Evolutionary conservation across 1,140 invertebrate species (phyloP), one percentile per base, ranked within the genome.

Genomic region (Drosophila kanapiae): DNA sequence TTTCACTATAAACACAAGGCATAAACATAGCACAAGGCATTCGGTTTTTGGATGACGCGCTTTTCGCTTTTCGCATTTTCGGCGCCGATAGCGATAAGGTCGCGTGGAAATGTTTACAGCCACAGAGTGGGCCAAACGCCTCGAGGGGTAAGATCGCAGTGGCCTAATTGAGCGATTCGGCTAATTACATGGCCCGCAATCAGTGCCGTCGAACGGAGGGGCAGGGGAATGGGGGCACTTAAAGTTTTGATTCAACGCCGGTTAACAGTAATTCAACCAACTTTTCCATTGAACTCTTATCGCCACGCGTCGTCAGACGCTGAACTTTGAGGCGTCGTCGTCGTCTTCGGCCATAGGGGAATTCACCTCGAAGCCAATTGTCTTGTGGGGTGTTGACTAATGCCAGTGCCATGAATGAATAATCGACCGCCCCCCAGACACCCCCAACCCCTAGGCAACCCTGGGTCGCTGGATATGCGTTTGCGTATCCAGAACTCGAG

Each of bases 211-310:
- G n/a, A n/a, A n/a, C n/a, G n/a, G n/a, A n/a, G n/a, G n/a, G n/a
- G n/a, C n/a, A n/a, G n/a, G n/a, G n/a, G n/a, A n/a, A n/a, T n/a
- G n/a, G 37, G 8, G 35, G 6, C 61, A 64, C 16, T 56, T 33
- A 37, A 56, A 45, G 56, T 67, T 76, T 76, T 76, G 71, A 76
- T 76, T 76, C 72, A 75, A 38, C 53, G 31, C n/a, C 53, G 45
- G 29, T 76, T 76, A 76, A 35, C 37, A 29, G 27, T 68, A 77
- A 78, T 78, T 78, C 13, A 37, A 35, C 31, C 48, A 69, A 70
- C 63, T 69, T 78, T 78, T 78, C 75, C 75, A 78, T 10, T 61
- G 56, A 77, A 77, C 56, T 68, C 75, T 77, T 77, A 77, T 77
- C 54, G 14, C 33, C 42, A 37, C 31, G 37, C 74, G 62, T 43